Evolutionary conservation across 2,113 vertebrate species (phyloP).

Genomic region (Psilopogon haemacephalus): DNA sequence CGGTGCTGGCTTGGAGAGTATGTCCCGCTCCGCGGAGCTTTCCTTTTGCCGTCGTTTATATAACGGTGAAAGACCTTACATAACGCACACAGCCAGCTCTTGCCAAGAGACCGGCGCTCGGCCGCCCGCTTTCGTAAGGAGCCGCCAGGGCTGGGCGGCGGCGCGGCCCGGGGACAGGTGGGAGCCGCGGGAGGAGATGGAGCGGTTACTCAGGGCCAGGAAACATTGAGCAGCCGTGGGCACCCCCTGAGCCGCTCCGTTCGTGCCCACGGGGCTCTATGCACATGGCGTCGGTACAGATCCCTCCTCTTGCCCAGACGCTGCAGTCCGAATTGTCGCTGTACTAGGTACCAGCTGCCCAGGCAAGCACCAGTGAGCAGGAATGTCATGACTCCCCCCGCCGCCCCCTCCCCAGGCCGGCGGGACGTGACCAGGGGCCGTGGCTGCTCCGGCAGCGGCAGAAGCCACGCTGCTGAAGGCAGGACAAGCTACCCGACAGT

Average conservation of each 20-base stretch:
- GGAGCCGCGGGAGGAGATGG: not conserved
- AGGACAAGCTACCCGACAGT: not conserved
- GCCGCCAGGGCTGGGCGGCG: not conserved
- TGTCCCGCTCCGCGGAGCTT: not conserved
- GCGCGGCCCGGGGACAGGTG: not conserved
- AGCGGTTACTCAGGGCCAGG: too few species aligned
- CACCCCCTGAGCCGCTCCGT: not conserved
- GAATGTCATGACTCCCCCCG: not conserved
- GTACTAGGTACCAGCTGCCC: not conserved
- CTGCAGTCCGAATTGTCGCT: not conserved
- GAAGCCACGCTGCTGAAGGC: not conserved
- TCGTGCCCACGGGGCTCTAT: not conserved
- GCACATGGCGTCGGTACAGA: not conserved
- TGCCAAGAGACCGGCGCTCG: not conserved
- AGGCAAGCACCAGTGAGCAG: not conserved
- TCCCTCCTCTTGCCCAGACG: not conserved
- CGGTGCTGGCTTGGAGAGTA: not conserved
- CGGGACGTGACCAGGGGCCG: not conserved
- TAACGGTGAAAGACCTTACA: constrained; percentile 3
- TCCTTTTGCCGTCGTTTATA: not conserved
- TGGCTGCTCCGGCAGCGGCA: not conserved
- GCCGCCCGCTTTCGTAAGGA: not conserved
- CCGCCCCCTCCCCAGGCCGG: not conserved
- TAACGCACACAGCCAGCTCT: not conserved
- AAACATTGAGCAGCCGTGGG: not conserved